phyloP scores from a whole-genome alignment of 2,888 invertebrate species.

The Cistogaster globosa region DNA sequence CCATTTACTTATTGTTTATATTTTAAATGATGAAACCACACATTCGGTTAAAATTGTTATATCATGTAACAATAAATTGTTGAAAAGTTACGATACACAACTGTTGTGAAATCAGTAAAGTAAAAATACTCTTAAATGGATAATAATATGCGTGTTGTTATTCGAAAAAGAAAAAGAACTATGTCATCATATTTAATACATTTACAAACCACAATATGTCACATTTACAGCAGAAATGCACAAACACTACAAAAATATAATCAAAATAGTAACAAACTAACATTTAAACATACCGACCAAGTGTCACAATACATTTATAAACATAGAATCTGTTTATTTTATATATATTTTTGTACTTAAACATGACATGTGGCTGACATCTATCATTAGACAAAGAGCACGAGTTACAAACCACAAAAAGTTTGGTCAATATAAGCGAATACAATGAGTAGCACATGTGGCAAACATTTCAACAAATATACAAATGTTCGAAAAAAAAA shows the following conservation, averaged over 20 bases:
- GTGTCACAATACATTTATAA: conserved; percentile 12
- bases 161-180: background rate
- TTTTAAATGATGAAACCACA: conserved; percentile 6
- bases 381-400: conserved; percentile 58
- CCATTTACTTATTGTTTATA: background rate
- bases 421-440: conserved; percentile 22
- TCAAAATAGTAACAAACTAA: conserved; percentile 16
- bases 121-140: background rate
- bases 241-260: background rate
- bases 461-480: background rate
- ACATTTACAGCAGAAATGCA: conserved; percentile 14
- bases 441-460: background rate
- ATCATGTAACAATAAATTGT: background rate
- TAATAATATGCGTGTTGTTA: conserved; percentile 25
- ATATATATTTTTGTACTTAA: conserved; percentile 56
- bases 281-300: background rate
- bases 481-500: background rate
- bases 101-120: background rate
- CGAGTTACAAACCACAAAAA: conserved; percentile 34
- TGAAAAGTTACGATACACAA: background rate
- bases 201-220: conserved; percentile 48
- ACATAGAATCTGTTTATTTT: conserved; percentile 53
- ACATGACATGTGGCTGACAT: conserved; percentile 65
- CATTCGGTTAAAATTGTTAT: conserved; percentile 24
- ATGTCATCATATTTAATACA: conserved; percentile 36